Evolutionary conservation across 2,113 vertebrate genomes (phyloP), one percentile per base, ranked within the genome.

Genomic region (Paraplagusia blochii): DNA sequence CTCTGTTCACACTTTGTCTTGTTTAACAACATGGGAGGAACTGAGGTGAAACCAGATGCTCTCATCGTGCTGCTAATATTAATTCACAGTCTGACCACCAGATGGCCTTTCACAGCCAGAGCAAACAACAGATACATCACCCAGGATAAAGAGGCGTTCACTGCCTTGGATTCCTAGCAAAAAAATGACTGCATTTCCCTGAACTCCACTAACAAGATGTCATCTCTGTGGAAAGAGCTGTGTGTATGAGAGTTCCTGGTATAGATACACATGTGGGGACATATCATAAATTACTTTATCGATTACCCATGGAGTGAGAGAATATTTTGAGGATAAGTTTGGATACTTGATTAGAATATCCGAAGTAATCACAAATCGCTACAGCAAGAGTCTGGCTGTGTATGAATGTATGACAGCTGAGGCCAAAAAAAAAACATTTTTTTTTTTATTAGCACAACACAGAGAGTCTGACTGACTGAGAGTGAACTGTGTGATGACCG

Each of bases 41-140:
- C 68, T 12, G 17, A 70, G 54, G 44, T 67, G 72, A 77, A 79
- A 66, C 60, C 19, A 29, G 74, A 87, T 33, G 55, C 74, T 73
- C 36, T 50, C 87, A 87, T 89, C 84, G 83, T 78, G 56, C 34
- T 43, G 48, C 58, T 80, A 29, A 66, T 83, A 87, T 39, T 39
- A 39, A 39, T 39, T 39, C 36, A 39, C 22, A 29, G 22, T 29
- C 6, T 2, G 22, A 29, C 22, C 22, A 29, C 22, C 22, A 29
- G 22, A 29, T 29, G 22, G 22, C 22, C 22, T 29, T 29, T 29
- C 22, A 29, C 22, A 29, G 22, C 22, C 22, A 29, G 22, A 4
- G 22, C 22, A 29, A 29, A 77, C 75, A 82, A 78, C 77, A 63
- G 79, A 86, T 63, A 77, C 84, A 75, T 88, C 81, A 86, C 51